Evolutionary conservation across 1,140 invertebrate species (phyloP).

Genomic region (Lepeophtheirus salmonis): DNA sequence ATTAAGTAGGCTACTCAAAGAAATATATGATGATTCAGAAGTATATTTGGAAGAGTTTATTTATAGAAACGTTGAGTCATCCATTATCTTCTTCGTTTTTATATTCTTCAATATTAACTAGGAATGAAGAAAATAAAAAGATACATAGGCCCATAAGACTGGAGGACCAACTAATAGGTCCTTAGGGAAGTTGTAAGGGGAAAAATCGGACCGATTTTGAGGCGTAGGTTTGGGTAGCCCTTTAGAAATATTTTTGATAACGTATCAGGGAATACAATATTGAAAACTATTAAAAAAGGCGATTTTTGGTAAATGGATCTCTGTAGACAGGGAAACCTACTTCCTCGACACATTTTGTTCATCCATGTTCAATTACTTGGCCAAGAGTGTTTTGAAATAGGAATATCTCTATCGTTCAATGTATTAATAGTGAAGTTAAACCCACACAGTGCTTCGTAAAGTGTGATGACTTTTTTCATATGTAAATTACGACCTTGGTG

Average conservation of each 20-base stretch:
- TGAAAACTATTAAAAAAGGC: constrained; percentile 74
- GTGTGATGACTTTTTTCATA: constrained; percentile 28
- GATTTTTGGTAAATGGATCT: constrained; percentile 94
- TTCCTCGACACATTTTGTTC: constrained; percentile 30
- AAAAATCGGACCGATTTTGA: neutral
- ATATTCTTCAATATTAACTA: no score
- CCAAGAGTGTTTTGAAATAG: constrained; percentile 29
- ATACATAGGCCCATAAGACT: no score
- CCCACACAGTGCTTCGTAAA: constrained; percentile 41
- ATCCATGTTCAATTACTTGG: constrained; percentile 27
- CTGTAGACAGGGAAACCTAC: constrained; percentile 48
- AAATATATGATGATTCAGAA: no score
- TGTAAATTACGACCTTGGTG: constrained; percentile 33
- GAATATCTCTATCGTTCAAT: constrained; percentile 34
- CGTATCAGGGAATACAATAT: constrained; percentile 70
- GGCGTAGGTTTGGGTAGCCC: constrained; percentile 42
- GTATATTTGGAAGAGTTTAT: no score
- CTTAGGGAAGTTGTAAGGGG: no score
- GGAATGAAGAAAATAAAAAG: no score
- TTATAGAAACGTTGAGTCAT: no score
- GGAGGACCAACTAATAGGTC: no score
- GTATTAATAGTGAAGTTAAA: constrained; percentile 36
- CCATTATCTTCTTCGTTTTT: no score
- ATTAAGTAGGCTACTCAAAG: no score
- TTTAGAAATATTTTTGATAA: constrained; percentile 60